Percentiles rank a stretch among this genome's conserved stretches.
phyloP scores from a whole-genome alignment of 2,113 vertebrate genomes.

The Gavialis gangeticus region DNA sequence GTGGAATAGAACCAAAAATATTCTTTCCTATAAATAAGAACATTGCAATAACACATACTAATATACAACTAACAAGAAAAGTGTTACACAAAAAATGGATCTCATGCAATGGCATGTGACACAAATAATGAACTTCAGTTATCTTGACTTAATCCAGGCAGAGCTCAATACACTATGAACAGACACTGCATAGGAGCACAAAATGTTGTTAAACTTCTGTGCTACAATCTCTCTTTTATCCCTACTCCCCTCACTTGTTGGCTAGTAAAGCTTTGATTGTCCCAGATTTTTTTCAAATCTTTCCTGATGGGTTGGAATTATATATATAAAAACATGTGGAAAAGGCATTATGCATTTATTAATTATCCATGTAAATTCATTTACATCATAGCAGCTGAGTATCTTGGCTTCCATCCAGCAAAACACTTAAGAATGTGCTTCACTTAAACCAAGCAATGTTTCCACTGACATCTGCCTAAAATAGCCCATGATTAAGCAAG shows the following conservation, averaged over 20 bases:
- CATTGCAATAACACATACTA: background rate
- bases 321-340: background rate
- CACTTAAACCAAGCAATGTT: background rate
- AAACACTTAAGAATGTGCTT: background rate
- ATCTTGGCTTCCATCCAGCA: background rate
- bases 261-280: background rate
- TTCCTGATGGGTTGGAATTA: background rate
- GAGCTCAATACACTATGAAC: background rate
- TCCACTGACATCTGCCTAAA: background rate
- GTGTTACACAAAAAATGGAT: background rate
- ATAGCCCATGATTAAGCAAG: background rate
- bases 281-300: background rate
- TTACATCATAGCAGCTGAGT: background rate
- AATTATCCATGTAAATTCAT: background rate
- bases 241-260: background rate
- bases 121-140: background rate
- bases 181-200: background rate
- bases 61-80: background rate
- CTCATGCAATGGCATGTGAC: background rate
- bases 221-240: background rate
- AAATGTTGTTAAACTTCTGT: background rate
- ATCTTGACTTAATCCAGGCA: background rate
- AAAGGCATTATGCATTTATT: background rate
- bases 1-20: background rate
- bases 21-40: background rate